Evolutionary conservation across 2,888 invertebrate species (phyloP).

Genomic region (Mantis religiosa): DNA sequence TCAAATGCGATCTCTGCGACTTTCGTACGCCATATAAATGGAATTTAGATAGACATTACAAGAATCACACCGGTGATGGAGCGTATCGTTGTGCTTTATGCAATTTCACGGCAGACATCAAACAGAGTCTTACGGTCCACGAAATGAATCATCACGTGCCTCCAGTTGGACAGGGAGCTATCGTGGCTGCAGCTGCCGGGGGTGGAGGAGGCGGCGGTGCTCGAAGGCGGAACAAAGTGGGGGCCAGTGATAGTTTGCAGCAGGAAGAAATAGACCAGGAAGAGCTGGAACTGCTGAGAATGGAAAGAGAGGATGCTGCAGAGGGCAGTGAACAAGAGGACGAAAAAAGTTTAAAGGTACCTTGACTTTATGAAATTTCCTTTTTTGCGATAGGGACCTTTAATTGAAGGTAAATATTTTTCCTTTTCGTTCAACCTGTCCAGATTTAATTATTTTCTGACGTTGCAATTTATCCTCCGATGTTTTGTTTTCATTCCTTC

Average conservation of each 20-base stretch:
- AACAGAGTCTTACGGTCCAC: slow-evolving; percentile 86
- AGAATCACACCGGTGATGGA: slow-evolving; percentile 84
- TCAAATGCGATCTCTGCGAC: slow-evolving; percentile 89
- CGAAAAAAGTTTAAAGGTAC: not conserved
- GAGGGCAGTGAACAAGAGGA: not conserved
- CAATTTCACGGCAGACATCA: slow-evolving; percentile 87
- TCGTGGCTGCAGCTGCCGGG: slow-evolving; percentile 41
- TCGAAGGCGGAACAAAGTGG: slow-evolving; percentile 69
- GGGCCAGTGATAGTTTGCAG: slow-evolving; percentile 57
- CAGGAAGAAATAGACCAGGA: slow-evolving; percentile 36
- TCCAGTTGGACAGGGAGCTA: slow-evolving; percentile 63
- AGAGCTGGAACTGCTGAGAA: slow-evolving; percentile 36
- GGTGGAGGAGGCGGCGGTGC: slow-evolving; percentile 47
- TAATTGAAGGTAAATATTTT: not conserved
- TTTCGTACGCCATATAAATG: slow-evolving; percentile 87
- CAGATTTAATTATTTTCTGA: too few species aligned
- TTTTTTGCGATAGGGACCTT: too few species aligned
- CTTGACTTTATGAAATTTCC: too few species aligned
- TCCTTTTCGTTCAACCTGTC: too few species aligned
- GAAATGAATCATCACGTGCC: slow-evolving; percentile 88
- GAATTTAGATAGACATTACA: slow-evolving; percentile 91
- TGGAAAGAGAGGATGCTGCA: slow-evolving; percentile 32
- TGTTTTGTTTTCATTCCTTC: too few species aligned
- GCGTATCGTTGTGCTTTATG: slow-evolving; percentile 81
- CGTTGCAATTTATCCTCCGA: too few species aligned